Percentiles rank a stretch among this genome's conserved stretches.
Evolutionary conservation across 2,797 vertebrate species (phyloP).

Genomic region (Spheniscus humboldti): DNA sequence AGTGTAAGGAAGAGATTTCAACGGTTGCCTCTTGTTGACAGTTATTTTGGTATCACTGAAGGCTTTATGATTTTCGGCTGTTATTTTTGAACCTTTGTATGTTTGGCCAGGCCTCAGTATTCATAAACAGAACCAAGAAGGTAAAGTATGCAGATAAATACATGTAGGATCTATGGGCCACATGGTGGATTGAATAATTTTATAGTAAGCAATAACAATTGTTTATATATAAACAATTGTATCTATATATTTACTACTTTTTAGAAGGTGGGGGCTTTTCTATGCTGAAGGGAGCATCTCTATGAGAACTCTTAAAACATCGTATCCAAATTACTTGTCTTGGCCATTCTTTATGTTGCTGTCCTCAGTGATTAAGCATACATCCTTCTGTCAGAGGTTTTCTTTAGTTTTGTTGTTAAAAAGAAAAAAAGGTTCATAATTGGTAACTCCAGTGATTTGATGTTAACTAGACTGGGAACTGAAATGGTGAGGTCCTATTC

Average conservation of each 20-base stretch:
- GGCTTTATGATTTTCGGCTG: not conserved
- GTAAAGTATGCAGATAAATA: not conserved
- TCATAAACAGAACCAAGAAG: not conserved
- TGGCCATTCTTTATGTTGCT: not conserved
- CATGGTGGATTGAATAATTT: not conserved
- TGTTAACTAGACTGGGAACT: not conserved
- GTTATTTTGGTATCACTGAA: not conserved
- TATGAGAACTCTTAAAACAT: not conserved
- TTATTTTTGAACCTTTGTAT: not conserved
- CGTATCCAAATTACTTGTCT: not conserved
- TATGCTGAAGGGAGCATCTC: not conserved
- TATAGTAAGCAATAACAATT: not conserved
- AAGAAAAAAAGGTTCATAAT: not conserved
- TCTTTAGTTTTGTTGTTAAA: not conserved
- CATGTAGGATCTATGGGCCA: not conserved
- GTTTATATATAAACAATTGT: not conserved
- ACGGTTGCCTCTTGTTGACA: not conserved
- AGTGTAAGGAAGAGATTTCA: not conserved
- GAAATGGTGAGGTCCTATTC: not conserved
- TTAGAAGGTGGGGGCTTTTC: not conserved
- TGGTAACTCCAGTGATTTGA: not conserved
- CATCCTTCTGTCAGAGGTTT: not conserved
- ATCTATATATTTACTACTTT: not conserved
- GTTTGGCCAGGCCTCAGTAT: not conserved
- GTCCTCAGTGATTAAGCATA: not conserved